Evolutionary conservation across 2,113 vertebrate species (phyloP).

Genomic region (Callionymus lyra): DNA sequence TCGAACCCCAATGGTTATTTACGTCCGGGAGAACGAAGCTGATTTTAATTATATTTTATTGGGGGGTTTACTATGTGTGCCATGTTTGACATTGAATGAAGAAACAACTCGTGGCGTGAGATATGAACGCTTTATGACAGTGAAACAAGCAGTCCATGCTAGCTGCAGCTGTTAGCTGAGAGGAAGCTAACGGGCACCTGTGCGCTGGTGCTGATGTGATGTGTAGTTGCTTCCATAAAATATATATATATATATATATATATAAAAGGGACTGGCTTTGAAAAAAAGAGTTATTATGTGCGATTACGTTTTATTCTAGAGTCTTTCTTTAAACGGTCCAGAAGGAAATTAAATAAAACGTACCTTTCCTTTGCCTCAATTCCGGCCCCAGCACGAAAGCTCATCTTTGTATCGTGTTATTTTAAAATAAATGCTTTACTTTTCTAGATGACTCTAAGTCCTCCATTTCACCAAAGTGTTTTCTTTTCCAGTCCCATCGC

Average conservation of each 20-base stretch:
- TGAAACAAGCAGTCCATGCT: background rate
- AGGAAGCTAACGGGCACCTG: conserved; percentile 28
- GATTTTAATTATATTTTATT: too few relatives aligned
- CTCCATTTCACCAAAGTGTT: conserved; percentile 40
- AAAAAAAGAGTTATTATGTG: too few relatives aligned
- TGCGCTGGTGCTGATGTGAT: background rate
- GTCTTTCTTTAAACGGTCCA: background rate
- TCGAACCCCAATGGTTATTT: too few relatives aligned
- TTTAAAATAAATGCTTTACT: background rate
- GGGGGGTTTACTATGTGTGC: too few relatives aligned
- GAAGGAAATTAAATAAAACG: conserved; percentile 2
- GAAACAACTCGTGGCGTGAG: background rate
- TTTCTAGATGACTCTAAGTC: background rate
- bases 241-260: too few relatives aligned
- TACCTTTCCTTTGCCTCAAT: conserved; percentile 56
- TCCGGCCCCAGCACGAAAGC: conserved; percentile 29
- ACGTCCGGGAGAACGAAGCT: too few relatives aligned
- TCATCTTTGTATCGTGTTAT: conserved; percentile 39
- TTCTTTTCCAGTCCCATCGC: conserved; percentile 48
- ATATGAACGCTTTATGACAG: background rate
- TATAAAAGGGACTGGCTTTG: too few relatives aligned
- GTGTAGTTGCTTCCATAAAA: too few relatives aligned
- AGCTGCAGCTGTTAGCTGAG: conserved; percentile 11
- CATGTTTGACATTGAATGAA: background rate
- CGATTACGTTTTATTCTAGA: too few relatives aligned